phyloP scores from a whole-genome alignment of 2,797 vertebrate genomes.

The Apogon talboti region DNA sequence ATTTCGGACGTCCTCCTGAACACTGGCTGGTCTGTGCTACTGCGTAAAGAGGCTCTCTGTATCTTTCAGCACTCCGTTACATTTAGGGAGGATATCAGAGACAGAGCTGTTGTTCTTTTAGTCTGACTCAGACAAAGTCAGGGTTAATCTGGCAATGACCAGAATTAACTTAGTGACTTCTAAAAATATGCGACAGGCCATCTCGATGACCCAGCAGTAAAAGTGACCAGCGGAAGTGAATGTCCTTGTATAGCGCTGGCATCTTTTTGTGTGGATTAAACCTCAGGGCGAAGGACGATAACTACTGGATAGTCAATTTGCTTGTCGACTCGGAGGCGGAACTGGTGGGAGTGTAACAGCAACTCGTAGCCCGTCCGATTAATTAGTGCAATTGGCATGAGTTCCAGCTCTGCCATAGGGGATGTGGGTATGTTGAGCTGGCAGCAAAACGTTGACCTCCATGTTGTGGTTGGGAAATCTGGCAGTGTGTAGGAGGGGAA shows the following conservation, averaged over 20 bases:
- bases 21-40: constrained; percentile 70
- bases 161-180: constrained; percentile 66
- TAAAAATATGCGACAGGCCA: constrained; percentile 74
- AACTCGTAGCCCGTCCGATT: constrained; percentile 71
- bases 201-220: constrained; percentile 72
- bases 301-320: constrained; percentile 68
- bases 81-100: constrained; percentile 61
- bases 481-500: constrained; percentile 37
- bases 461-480: constrained; percentile 49
- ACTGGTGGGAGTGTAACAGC: constrained; percentile 63
- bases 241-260: constrained; percentile 64
- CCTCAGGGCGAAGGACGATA: constrained; percentile 55
- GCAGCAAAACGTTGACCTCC: constrained; percentile 70
- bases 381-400: constrained; percentile 82
- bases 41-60: constrained; percentile 76
- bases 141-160: constrained; percentile 71
- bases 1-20: constrained; percentile 59
- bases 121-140: constrained; percentile 49
- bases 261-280: constrained; percentile 52
- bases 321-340: constrained; percentile 59
- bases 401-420: constrained; percentile 63
- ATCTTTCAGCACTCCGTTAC: constrained; percentile 46
- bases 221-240: constrained; percentile 71
- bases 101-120: constrained; percentile 72
- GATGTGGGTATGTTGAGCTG: constrained; percentile 64